Evolutionary conservation across 2,888 invertebrate species (phyloP).

Genomic region (Mongoloraphidia duomilia): DNA sequence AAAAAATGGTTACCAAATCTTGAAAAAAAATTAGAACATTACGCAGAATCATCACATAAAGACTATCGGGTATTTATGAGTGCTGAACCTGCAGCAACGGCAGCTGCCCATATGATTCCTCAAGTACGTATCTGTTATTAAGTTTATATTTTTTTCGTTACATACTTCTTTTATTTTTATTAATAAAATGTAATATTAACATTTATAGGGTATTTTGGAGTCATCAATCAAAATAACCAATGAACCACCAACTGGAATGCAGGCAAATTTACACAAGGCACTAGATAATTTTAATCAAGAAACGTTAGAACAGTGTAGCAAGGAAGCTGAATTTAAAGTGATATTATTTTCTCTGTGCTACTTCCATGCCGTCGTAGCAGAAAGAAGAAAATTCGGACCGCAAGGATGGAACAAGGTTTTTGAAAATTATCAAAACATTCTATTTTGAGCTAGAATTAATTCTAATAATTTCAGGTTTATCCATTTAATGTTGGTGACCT

Average conservation of each 20-base stretch:
- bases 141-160: no score
- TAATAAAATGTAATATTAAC: conserved; percentile 3
- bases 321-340: conserved; percentile 91
- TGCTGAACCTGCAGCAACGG: conserved; percentile 82
- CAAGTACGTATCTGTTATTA: conserved; percentile 36
- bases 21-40: conserved; percentile 83
- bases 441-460: neutral
- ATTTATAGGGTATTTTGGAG: conserved; percentile 68
- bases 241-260: conserved; percentile 94
- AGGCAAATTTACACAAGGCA: conserved; percentile 91
- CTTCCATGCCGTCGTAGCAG: conserved; percentile 92
- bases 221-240: conserved; percentile 95
- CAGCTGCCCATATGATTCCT: conserved; percentile 84
- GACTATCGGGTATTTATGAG: conserved; percentile 84
- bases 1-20: conserved; percentile 83
- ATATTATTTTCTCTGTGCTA: conserved; percentile 87
- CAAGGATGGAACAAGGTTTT: conserved; percentile 80
- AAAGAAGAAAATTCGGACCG: conserved; percentile 86
- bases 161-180: neutral
- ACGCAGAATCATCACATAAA: conserved; percentile 62
- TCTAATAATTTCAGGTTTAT: conserved; percentile 36
- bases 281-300: conserved; percentile 90
- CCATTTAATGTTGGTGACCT: conserved; percentile 92
- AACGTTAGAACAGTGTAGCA: conserved; percentile 87
- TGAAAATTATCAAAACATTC: neutral